A percentile compares a stretch with the other conserved stretches of the same genome.
phyloP scores from a whole-genome alignment of 2,797 vertebrate genomes.

The Potorous gilbertii region DNA sequence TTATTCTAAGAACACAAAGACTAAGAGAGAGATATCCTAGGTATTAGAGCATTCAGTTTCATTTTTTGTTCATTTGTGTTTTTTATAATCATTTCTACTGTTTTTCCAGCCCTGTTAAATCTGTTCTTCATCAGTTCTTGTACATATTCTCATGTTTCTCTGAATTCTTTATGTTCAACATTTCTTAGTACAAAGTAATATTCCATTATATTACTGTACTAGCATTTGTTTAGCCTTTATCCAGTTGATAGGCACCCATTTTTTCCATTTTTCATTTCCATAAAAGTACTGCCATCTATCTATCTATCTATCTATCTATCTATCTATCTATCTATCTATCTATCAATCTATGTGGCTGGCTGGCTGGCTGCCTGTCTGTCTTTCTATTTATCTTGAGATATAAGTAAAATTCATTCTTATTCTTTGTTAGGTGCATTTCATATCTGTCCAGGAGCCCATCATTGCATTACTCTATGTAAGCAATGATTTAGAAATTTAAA shows the following conservation, averaged over 20 bases:
- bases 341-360: too few species aligned
- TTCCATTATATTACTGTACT: background rate
- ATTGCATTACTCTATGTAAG: background rate
- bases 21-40: background rate
- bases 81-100: background rate
- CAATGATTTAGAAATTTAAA: background rate
- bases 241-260: background rate
- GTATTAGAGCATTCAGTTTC: background rate
- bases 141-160: background rate
- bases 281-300: background rate
- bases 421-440: background rate
- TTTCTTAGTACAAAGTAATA: background rate
- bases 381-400: background rate
- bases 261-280: background rate
- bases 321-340: too few species aligned
- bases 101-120: background rate
- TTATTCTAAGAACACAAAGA: background rate
- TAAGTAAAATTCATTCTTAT: background rate
- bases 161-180: background rate
- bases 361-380: too few species aligned
- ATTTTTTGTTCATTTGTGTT: background rate
- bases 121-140: background rate
- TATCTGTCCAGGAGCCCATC: background rate
- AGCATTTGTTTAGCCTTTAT: background rate
- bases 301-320: too few species aligned